A percentile compares a stretch with the other conserved stretches of the same genome.
phyloP scores from a whole-genome alignment of 2,113 vertebrate genomes.

The Desmodus rotundus region DNA sequence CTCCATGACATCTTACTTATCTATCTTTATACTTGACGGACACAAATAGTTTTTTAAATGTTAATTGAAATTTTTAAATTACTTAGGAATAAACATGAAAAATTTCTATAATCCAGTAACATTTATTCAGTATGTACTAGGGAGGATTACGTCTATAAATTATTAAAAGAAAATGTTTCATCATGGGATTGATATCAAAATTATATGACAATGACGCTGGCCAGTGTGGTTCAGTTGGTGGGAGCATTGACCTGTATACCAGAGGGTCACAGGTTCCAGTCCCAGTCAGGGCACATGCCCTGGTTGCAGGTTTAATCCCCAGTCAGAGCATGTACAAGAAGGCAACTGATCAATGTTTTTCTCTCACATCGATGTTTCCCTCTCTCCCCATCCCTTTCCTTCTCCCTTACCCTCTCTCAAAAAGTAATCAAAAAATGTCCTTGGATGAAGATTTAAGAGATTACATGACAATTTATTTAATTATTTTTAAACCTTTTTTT shows the following conservation, averaged over 20 bases:
- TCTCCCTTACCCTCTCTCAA: too few relatives aligned
- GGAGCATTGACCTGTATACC: too few relatives aligned
- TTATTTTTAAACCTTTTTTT: background rate
- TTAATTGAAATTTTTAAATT: background rate
- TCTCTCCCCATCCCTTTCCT: too few relatives aligned
- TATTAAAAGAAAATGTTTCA: background rate
- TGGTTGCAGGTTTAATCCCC: too few relatives aligned
- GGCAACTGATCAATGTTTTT: too few relatives aligned
- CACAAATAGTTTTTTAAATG: background rate
- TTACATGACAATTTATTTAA: background rate
- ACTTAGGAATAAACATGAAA: background rate
- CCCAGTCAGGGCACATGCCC: too few relatives aligned
- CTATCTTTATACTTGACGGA: background rate
- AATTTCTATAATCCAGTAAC: background rate
- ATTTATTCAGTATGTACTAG: background rate
- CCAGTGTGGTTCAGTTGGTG: too few relatives aligned
- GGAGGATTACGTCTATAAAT: background rate
- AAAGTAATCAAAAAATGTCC: too few relatives aligned
- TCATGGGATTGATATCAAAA: background rate
- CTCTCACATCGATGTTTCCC: too few relatives aligned
- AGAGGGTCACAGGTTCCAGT: too few relatives aligned
- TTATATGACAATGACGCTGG: background rate
- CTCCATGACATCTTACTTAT: background rate
- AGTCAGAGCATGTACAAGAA: too few relatives aligned
- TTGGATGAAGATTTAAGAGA: too few relatives aligned